Conservation (phyloP, 2,113 vertebrate genomes). For the Vidua chalybeata region DNA sequence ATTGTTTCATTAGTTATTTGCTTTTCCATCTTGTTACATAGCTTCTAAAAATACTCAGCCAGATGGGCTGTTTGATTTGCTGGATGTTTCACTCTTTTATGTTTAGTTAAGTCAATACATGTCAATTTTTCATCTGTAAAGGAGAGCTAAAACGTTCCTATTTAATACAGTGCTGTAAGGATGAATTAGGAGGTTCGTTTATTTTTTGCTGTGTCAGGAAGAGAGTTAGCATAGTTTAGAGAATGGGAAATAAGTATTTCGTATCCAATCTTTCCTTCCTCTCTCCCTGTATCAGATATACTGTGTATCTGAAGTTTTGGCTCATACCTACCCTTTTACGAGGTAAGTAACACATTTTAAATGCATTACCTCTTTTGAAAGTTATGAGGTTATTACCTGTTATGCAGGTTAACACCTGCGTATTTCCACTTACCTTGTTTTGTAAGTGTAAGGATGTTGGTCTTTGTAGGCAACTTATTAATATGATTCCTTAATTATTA, state of each 20-base stretch:
- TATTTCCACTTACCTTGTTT: background rate
- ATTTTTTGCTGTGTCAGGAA: slow-evolving; percentile 14
- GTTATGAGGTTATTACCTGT: background rate
- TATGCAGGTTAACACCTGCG: background rate
- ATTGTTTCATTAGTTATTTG: background rate
- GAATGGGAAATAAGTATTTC: background rate
- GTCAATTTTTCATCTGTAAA: slow-evolving; percentile 45
- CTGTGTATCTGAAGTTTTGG: background rate
- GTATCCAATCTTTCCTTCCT: background rate
- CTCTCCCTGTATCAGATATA: background rate
- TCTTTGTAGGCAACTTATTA: background rate
- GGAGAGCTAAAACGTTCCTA: background rate
- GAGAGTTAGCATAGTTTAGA: background rate
- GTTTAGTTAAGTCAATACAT: slow-evolving; percentile 33
- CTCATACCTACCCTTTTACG: background rate
- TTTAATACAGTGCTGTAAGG: background rate
- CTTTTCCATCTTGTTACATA: background rate
- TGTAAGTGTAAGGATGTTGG: background rate
- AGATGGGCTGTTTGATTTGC: slow-evolving; percentile 18
- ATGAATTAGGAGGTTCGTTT: background rate
- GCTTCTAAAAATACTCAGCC: background rate
- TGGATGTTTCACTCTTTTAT: background rate
- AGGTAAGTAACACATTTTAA: background rate
- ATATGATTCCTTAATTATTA: background rate
- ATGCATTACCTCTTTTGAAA: background rate